phyloP scores from a whole-genome alignment of 2,797 vertebrate species.

The Adrianichthys oophorus region DNA sequence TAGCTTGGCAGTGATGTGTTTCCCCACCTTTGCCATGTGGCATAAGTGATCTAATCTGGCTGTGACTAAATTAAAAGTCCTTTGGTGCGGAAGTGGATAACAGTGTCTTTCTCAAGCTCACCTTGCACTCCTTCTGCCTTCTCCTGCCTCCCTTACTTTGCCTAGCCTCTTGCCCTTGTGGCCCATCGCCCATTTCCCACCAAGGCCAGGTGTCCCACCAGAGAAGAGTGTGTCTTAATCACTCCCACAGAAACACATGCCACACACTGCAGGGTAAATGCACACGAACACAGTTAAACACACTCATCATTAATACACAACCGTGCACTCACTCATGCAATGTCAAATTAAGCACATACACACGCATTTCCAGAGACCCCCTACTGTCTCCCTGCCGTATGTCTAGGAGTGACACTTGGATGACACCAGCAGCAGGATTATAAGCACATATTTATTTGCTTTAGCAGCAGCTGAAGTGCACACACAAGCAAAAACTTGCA shows the following conservation, averaged over 20 bases:
- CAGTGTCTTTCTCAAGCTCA: conserved; percentile 57
- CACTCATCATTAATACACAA: conserved; percentile 23
- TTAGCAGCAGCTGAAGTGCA: conserved; percentile 36
- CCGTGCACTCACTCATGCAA: conserved; percentile 48
- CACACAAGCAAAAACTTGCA: conserved; percentile 34
- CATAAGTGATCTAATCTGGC: conserved; percentile 56
- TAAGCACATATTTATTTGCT: conserved; percentile 71
- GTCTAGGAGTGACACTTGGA: conserved; percentile 75
- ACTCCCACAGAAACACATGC: conserved; percentile 39
- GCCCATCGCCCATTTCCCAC: conserved; percentile 65
- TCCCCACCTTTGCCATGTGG: conserved; percentile 63
- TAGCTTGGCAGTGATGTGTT: conserved; percentile 57
- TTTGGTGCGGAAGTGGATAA: conserved; percentile 73
- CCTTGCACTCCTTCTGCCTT: conserved; percentile 45
- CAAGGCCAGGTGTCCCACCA: conserved; percentile 67
- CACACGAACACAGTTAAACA: conserved; percentile 11
- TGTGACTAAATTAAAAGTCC: conserved; percentile 75
- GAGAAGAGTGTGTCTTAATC: conserved; percentile 67
- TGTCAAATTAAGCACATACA: conserved; percentile 46
- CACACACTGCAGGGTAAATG: conserved; percentile 15
- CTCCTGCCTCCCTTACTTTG: conserved; percentile 30
- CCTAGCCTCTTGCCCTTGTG: conserved; percentile 60
- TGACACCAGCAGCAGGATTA: conserved; percentile 76
- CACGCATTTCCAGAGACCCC: conserved; percentile 45
- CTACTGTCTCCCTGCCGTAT: conserved; percentile 70